Evolutionary conservation across 2,113 vertebrate species (phyloP), one percentile per base, ranked within the genome.

Genomic region (Rhinolophus sinicus): DNA sequence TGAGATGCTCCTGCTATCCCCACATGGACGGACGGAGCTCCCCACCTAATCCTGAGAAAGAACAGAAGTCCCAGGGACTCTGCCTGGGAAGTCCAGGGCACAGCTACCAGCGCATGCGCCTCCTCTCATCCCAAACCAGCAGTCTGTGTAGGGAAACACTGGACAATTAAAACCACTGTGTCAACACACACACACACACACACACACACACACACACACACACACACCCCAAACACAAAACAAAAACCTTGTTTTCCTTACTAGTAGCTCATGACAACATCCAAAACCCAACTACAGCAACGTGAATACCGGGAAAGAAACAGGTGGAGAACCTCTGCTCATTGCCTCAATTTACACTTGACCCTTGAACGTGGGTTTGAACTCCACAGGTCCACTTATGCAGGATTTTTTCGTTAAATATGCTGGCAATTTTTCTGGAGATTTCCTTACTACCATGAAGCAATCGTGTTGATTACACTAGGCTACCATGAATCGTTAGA

Each of bases 51-150:
- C 44, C 33, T 12, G 3, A 75, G 52, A 56, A 88, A 64, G 58
- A 95, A 44, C 15, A 2, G 7, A 78, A 67, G 9, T 60, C 18
- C 69, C n/a, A 3, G 15, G 58, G 70, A 50, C 47, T 75, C 14
- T 88, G 65, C 2, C 52, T 9, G 1, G 22, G 77, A 83, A 40
- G 56, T 9, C 62, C 11, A 77, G 35, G 33, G 13, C 11, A 26
- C 44, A 64, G 19, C 6, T 58, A 26, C 2, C 8, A 67, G 76
- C 28, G 11, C 0, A 1, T 9, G 8, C 6, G 33, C 26, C 54
- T 38, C 62, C 33, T 40, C 16, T 54, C 44, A 73, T 7, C 24
- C 24, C 50, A 78, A 67, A 52, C 30, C 16, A 60, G 12, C 6
- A 30, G 28, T 62, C n/a, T 8, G 12, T 0, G 1, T 1, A 33